Base-by-base conservation (phyloP, 1,140 invertebrate genomes). In the Heliconius congener region DNA sequence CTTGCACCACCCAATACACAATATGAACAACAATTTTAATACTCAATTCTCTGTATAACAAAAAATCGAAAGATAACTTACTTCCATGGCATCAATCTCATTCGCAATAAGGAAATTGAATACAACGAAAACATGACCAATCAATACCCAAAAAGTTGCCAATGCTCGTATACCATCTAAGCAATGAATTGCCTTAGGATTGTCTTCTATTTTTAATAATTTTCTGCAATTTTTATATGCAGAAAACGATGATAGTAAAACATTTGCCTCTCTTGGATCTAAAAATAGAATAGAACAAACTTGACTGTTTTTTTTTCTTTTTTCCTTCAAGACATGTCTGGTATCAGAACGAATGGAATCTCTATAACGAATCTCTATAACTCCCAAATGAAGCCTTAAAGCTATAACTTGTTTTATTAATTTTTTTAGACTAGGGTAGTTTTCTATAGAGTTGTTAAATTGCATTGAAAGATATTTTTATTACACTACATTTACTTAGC, bases 121-220 rank as follows among this genome's bases (percentile, higher is more conserved):
- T 5, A 78, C 60, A 52, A 71, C 80, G 76, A 85, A 91, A 3
- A 91, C 89, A 76, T 97, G 96, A 3, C 96, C 96, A 16, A 96
- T 82, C 16, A 97, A 90, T 27, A 97, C 95, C 96, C 96, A 97
- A 23, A 95, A 87, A 93, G 96, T 96, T 66, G 95, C 95, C n/a
- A 97, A 85, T 37, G 95, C 95, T 60, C 96, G 92, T 4, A 96
- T 84, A 0, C 96, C 96, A 81, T 95, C 95, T 30, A 96, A 71
- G 78, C 94, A 95, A 39, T 91, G 85, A 8, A 96, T 42, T 8
- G 80, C 76, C 9, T 81, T 85, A 5, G 83, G 75, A 19, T 73
- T 80, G 5, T 77, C 55, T 18, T 81, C 79, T 34, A 85, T 85
- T 1, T 74, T 83, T 30, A 87, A 50, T 16, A 93, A 70, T 19